Evolutionary conservation across 2,797 vertebrate species (phyloP).

Genomic region (Serranus cabrilla): DNA sequence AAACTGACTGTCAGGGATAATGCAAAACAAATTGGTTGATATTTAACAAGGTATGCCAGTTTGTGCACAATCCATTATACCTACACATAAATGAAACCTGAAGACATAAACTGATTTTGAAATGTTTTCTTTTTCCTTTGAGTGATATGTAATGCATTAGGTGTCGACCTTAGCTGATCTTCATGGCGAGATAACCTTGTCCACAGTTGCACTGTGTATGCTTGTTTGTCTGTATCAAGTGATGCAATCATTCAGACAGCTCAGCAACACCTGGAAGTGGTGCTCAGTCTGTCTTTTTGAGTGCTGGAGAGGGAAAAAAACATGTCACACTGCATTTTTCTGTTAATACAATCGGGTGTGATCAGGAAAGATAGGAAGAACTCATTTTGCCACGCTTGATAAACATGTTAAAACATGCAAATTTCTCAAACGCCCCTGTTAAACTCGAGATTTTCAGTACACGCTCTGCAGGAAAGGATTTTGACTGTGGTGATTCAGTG

Average conservation of each 20-base stretch:
- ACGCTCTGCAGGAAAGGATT: slow-evolving; percentile 52
- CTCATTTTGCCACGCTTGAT: slow-evolving; percentile 30
- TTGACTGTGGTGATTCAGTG: slow-evolving; percentile 51
- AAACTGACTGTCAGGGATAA: slow-evolving; percentile 23
- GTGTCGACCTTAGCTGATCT: slow-evolving; percentile 24
- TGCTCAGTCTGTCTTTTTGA: slow-evolving; percentile 10
- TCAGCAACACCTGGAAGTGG: slow-evolving; percentile 35
- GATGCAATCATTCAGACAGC: slow-evolving; percentile 46
- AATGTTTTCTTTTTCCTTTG: slow-evolving; percentile 8
- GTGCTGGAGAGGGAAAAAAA: slow-evolving; percentile 22
- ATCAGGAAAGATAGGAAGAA: slow-evolving; percentile 37
- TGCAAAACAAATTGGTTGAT: slow-evolving; percentile 34
- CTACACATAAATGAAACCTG: slow-evolving; percentile 8
- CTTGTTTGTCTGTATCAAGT: slow-evolving; percentile 30
- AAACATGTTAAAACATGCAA: slow-evolving; percentile 65
- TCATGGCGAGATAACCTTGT: slow-evolving; percentile 19
- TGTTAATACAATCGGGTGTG: slow-evolving; percentile 17
- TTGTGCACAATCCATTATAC: slow-evolving; percentile 18
- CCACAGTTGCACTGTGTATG: neutral
- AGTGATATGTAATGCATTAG: slow-evolving; percentile 17
- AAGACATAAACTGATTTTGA: slow-evolving; percentile 8
- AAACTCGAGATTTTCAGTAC: slow-evolving; percentile 28
- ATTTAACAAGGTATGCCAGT: slow-evolving; percentile 22
- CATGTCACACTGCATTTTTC: slow-evolving; percentile 18
- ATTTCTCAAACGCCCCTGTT: slow-evolving; percentile 42